Evolutionary conservation across 1,140 invertebrate species (phyloP), one percentile per base, ranked within the genome.

Genomic region (Grapholita molesta): DNA sequence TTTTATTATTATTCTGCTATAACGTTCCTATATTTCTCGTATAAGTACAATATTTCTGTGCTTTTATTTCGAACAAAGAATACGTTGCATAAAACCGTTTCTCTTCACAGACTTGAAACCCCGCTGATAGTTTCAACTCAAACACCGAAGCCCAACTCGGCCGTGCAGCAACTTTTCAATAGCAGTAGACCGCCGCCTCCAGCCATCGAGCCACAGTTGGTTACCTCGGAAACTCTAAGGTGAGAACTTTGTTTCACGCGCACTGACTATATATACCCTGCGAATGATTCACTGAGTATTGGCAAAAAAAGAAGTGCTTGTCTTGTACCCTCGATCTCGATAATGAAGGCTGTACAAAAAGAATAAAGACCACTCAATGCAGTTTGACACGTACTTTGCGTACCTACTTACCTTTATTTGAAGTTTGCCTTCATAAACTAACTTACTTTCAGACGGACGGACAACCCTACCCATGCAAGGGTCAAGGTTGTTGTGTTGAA

Each of bases 151-250:
- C 18, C 84, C 0, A 90, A 84, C 64, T 91, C 89, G 0, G 89
- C 89, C 2, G 89, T 91, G 1, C 89, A 90, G 61, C 89, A 91
- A 67, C 66, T 91, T 42, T 91, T 91, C 76, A 89, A 86, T 68
- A 90, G 84, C 66, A 78, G 82, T 30, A 67, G 89, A 15, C 89
- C 89, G 8, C 89, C 89, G 3, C 89, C 87, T 5, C 87, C 89
- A 0, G 85, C 89, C 5, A 89, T 91, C 25, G 89, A 91, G 70
- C 83, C 86, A 2, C 88, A 90, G 35, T 69, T 86, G 38, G 83
- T 91, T 68, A 90, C 88, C 15, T 91, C 89, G 11, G 89, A 91
- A 76, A 89, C 88, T n/a, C 78, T 89, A 24, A 85, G 88, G 88
- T 90, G 78, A 68, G 21, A 48, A 48, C 42, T 48, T 48, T 48